A percentile compares a stretch with the other conserved stretches of the same genome.
Conservation (phyloP, 2,113 vertebrate species). For the Cisticola juncidis region DNA sequence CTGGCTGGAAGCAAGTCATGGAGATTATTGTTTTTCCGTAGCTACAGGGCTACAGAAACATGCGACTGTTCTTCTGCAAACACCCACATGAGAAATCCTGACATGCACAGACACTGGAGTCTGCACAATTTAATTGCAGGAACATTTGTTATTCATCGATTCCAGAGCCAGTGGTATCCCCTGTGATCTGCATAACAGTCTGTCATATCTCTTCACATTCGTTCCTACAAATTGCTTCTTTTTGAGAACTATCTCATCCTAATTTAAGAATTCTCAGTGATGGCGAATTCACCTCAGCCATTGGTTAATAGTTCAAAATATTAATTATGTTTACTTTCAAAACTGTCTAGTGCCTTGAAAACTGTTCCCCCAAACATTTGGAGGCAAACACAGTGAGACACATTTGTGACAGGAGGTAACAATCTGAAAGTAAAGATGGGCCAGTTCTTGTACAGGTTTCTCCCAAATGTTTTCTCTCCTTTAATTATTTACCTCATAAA, state of each 20-base stretch:
- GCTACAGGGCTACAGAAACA: background rate
- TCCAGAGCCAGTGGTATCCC: background rate
- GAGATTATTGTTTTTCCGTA: background rate
- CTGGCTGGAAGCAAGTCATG: background rate
- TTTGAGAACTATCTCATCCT: background rate
- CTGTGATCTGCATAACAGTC: background rate
- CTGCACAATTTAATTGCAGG: background rate
- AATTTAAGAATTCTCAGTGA: background rate
- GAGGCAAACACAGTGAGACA: background rate
- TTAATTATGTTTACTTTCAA: background rate
- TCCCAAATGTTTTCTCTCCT: slow-evolving; percentile 13
- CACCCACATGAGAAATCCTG: background rate
- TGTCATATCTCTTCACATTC: background rate
- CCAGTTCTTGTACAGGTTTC: background rate
- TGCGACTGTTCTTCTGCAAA: background rate
- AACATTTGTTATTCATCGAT: background rate
- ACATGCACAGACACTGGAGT: background rate
- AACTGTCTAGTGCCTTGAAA: background rate
- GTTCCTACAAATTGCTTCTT: background rate
- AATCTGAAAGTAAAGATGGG: background rate
- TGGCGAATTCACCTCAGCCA: background rate
- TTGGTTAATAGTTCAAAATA: background rate
- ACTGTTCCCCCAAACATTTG: background rate
- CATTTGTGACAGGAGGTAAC: background rate
- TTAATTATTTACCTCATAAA: slow-evolving; percentile 62